These are phyloP conservation scores for Ibidorhyncha struthersii DNA, from an alignment of 2,113 vertebrate genomes.

Conservation along the genomic window DNA sequence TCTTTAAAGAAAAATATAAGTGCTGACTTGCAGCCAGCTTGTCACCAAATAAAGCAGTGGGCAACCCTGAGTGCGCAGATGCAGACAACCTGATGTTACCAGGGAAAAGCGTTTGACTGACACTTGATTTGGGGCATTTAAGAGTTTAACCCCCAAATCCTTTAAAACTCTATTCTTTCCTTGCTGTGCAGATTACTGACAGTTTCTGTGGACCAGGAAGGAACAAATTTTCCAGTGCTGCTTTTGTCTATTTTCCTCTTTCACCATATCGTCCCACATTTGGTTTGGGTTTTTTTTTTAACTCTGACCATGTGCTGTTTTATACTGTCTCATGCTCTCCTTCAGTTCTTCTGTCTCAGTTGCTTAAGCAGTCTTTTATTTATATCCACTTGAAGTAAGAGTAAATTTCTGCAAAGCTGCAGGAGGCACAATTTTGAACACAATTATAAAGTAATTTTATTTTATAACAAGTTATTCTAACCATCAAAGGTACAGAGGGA, in stretches of 20 bases:
- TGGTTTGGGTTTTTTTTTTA: background rate
- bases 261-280: background rate
- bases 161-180: background rate
- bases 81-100: background rate
- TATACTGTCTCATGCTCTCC: background rate
- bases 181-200: background rate
- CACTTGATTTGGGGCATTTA: background rate
- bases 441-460: background rate
- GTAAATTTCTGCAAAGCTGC: background rate
- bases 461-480: background rate
- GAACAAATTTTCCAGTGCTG: background rate
- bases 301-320: background rate
- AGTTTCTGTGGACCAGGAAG: background rate
- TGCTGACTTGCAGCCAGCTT: background rate
- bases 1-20: background rate
- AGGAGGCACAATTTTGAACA: background rate
- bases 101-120: background rate
- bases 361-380: background rate
- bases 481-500: background rate
- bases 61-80: background rate
- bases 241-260: background rate
- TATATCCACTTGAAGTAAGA: background rate
- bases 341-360: background rate
- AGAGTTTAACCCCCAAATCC: background rate
- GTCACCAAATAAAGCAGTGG: background rate